phyloP scores from a whole-genome alignment of 1,140 invertebrate species.

The Nomia melanderi region DNA sequence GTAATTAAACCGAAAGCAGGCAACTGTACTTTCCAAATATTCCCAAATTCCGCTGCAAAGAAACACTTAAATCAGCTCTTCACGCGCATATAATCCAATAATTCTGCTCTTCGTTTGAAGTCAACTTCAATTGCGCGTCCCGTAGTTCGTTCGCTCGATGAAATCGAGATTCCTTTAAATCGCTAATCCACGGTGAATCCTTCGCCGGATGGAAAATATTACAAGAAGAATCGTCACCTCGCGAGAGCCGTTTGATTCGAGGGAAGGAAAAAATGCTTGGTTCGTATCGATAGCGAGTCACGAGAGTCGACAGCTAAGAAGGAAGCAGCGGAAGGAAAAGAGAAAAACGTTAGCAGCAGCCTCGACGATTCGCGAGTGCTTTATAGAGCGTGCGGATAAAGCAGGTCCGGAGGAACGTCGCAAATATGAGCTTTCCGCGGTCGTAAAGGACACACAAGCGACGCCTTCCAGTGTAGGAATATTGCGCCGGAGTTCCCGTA shows the following conservation, averaged over 20 bases:
- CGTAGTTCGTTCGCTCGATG: too few relatives aligned
- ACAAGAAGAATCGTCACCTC: background rate
- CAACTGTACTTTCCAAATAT: too few relatives aligned
- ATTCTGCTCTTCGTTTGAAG: too few relatives aligned
- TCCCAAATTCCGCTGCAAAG: too few relatives aligned
- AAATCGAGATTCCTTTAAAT: too few relatives aligned
- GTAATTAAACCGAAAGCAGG: too few relatives aligned
- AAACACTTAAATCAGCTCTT: too few relatives aligned
- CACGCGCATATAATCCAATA: too few relatives aligned
- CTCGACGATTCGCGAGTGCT: constrained; percentile 33
- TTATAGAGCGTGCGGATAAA: constrained; percentile 48
- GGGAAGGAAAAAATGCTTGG: background rate
- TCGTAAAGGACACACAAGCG: constrained; percentile 37
- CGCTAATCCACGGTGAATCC: too few relatives aligned
- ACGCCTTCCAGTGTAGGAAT: constrained; percentile 3
- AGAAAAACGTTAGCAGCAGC: constrained; percentile 18
- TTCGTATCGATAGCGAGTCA: background rate
- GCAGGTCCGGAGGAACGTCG: constrained; percentile 25
- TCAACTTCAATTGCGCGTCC: too few relatives aligned
- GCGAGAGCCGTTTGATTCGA: too few relatives aligned
- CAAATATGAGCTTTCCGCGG: constrained; percentile 44
- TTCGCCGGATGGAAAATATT: too few relatives aligned
- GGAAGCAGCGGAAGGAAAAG: background rate
- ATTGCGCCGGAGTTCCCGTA: constrained; percentile 16
- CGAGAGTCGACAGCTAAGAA: background rate